Conservation (phyloP, 2,797 vertebrate species). For the Halcyon badia region DNA sequence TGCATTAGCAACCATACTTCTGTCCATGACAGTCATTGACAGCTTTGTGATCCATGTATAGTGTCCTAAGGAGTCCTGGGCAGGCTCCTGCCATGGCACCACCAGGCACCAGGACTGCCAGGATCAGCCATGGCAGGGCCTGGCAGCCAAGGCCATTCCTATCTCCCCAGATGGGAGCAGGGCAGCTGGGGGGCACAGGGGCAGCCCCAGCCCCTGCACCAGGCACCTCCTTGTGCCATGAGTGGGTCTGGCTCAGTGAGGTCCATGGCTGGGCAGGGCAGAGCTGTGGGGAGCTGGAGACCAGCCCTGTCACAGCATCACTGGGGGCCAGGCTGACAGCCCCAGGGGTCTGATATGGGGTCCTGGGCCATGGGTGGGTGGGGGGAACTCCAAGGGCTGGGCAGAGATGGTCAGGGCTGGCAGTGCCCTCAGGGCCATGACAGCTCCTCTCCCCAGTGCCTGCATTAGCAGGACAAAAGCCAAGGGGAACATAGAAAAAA, state of each 20-base stretch:
- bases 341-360: neutral
- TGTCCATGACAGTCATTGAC: neutral
- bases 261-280: neutral
- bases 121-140: neutral
- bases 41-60: rapidly evolving
- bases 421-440: neutral
- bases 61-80: neutral
- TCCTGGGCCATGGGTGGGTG: neutral
- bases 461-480: neutral
- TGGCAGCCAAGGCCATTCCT: neutral
- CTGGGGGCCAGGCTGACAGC: neutral
- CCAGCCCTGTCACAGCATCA: rapidly evolving
- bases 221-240: neutral
- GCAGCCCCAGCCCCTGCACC: too few species aligned
- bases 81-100: neutral
- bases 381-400: too few species aligned
- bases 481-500: neutral
- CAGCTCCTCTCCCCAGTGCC: neutral
- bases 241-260: rapidly evolving
- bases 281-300: neutral
- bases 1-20: neutral
- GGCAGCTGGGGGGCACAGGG: rapidly evolving
- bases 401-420: neutral
- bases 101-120: neutral
- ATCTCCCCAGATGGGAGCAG: neutral